phyloP scores from a whole-genome alignment of 2,113 vertebrate species.

The Cepphus grylle region DNA sequence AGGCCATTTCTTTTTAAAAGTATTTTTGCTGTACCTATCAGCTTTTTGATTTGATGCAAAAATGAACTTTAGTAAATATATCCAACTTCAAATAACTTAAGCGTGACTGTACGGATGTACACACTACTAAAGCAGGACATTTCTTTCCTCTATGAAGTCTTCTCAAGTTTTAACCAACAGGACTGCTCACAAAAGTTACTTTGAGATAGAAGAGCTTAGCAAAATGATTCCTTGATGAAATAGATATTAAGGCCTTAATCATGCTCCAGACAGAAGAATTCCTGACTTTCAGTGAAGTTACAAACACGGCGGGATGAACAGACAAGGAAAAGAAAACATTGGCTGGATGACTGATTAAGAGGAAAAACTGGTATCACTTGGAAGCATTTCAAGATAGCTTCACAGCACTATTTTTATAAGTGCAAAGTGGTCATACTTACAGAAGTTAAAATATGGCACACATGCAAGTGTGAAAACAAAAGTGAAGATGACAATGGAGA shows the following conservation, averaged over 20 bases:
- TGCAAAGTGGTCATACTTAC: neutral
- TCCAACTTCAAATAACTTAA: neutral
- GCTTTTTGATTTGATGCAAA: neutral
- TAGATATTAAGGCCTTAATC: neutral
- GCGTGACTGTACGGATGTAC: neutral
- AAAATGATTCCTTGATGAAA: neutral
- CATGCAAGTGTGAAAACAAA: neutral
- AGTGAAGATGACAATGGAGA: neutral
- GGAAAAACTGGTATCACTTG: neutral
- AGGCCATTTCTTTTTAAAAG: neutral
- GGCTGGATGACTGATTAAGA: neutral
- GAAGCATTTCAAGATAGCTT: neutral
- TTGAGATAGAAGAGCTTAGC: neutral
- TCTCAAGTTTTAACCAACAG: neutral
- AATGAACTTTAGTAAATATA: neutral
- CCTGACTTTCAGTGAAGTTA: conserved; percentile 29
- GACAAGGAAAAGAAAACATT: conserved; percentile 24
- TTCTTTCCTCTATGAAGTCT: neutral
- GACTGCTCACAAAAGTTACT: neutral
- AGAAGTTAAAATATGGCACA: neutral
- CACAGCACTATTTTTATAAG: neutral
- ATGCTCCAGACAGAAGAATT: conserved; percentile 23
- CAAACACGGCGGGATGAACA: neutral
- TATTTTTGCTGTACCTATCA: neutral
- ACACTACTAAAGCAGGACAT: neutral